Evolutionary conservation across 1,140 invertebrate species (phyloP), one percentile per base, ranked within the genome.

Genomic region (Nautilus pompilius): DNA sequence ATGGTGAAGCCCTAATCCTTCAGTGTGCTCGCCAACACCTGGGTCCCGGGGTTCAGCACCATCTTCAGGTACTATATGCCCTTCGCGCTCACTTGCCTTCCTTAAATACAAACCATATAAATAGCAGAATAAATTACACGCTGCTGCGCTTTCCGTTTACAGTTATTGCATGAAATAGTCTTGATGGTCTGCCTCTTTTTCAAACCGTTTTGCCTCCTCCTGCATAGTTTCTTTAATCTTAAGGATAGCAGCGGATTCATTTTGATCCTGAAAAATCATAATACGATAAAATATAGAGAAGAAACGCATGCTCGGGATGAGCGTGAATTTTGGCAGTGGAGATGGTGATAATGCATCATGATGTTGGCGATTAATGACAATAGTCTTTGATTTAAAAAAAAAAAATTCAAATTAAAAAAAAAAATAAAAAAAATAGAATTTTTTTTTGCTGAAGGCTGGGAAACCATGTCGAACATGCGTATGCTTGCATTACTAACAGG

Each of bases 191-290:
- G 79, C 91, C 85, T 98, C 95, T 89, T 98, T 98, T 87, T 98
- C 95, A 88, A 98, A 98, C 85, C 95, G 91, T 87, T 98, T 98
- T 80, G 96, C 95, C 86, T 98, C 96, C 86, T 98, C 95, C 86
- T 98, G 95, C 95, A 98, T 98, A 87, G 93, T 96, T 86, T 98
- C 95, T 89, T 98, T 98, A 84, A 98, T 98, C 89, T 98, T 98
- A 84, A 98, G 88, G 85, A 98, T 98, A 87, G 95, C 95, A 80
- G 94, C 95, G 76, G 94, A 97, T 88, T 98, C 95, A 78, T 91
- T 96, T 88, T 97, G 95, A 87, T 96, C 93, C 89, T 91, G 90
- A 82, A 87, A 89, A 78, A 74, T 66, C 57, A 70, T 63, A 70
- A 49, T 29, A 45, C 46, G 48, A 45, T 64, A 26, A 13, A 29